Evolutionary conservation across 2,797 vertebrate species (phyloP).

Genomic region (Lithobates pipiens): DNA sequence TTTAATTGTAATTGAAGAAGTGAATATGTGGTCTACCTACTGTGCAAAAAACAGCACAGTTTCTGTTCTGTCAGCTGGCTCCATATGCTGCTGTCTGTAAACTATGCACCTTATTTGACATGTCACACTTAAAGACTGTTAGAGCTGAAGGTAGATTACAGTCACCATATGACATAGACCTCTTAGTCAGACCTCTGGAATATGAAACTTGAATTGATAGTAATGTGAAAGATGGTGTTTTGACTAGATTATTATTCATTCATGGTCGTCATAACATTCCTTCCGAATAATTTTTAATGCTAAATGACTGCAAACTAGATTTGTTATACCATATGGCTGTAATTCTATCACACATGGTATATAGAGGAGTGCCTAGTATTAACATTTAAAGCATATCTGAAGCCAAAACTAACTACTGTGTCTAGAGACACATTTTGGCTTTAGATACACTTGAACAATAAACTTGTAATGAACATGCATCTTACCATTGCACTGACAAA

Average conservation of each 20-base stretch:
- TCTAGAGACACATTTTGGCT: too few relatives aligned
- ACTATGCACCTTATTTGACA: slow-evolving; percentile 27
- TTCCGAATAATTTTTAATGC: slow-evolving; percentile 28
- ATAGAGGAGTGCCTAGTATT: background rate
- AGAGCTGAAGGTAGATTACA: slow-evolving; percentile 31
- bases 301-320: background rate
- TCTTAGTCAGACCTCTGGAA: slow-evolving; percentile 18
- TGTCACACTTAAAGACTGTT: slow-evolving; percentile 45
- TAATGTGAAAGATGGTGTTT: slow-evolving; percentile 35
- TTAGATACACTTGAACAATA: too few relatives aligned
- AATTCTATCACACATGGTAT: background rate
- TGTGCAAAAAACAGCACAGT: background rate
- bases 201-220: slow-evolving; percentile 24
- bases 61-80: slow-evolving; percentile 26
- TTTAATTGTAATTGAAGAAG: background rate
- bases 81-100: slow-evolving; percentile 56
- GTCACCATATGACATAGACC: slow-evolving; percentile 6
- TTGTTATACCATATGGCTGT: background rate
- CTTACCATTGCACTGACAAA: too few relatives aligned
- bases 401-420: too few relatives aligned
- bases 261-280: slow-evolving; percentile 45
- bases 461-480: too few relatives aligned
- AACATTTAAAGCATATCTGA: background rate
- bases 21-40: background rate
- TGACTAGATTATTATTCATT: slow-evolving; percentile 43